A percentile compares a stretch with the other conserved stretches of the same genome.
Conservation (phyloP, 2,797 vertebrate species). For the Rhinogobio ventralis region DNA sequence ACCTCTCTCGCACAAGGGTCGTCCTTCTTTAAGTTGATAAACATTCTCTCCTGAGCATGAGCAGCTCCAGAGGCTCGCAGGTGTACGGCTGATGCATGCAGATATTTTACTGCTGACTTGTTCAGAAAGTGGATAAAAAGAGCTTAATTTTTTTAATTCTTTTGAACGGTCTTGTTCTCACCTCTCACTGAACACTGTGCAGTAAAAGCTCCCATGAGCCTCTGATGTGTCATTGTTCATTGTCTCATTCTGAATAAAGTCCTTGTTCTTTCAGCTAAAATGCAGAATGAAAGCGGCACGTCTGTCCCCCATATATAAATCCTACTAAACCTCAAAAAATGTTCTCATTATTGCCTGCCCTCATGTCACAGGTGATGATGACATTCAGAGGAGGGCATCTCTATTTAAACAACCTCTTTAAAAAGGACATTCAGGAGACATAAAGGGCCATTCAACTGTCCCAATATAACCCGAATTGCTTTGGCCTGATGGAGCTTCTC, state of each 20-base stretch:
- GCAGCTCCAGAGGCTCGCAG: background rate
- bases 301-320: background rate
- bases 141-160: background rate
- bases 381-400: background rate
- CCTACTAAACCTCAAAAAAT: background rate
- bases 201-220: slow-evolving; percentile 10
- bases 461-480: background rate
- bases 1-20: background rate
- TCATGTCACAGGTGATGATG: background rate
- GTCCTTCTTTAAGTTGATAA: too few relatives aligned
- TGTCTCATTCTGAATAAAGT: slow-evolving; percentile 50
- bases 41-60: background rate
- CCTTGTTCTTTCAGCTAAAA: slow-evolving; percentile 46
- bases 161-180: background rate
- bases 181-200: background rate
- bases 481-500: background rate
- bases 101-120: background rate
- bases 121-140: background rate
- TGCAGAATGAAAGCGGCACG: slow-evolving; percentile 26
- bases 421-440: slow-evolving; percentile 4
- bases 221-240: slow-evolving; percentile 57
- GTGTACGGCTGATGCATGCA: background rate
- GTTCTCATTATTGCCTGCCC: background rate
- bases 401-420: background rate
- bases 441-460: background rate